Percentiles rank a stretch among this genome's conserved stretches.
These are phyloP conservation scores for Aplochiton taeniatus DNA, from an alignment of 2,797 vertebrate species.

Conservation along the genomic window DNA sequence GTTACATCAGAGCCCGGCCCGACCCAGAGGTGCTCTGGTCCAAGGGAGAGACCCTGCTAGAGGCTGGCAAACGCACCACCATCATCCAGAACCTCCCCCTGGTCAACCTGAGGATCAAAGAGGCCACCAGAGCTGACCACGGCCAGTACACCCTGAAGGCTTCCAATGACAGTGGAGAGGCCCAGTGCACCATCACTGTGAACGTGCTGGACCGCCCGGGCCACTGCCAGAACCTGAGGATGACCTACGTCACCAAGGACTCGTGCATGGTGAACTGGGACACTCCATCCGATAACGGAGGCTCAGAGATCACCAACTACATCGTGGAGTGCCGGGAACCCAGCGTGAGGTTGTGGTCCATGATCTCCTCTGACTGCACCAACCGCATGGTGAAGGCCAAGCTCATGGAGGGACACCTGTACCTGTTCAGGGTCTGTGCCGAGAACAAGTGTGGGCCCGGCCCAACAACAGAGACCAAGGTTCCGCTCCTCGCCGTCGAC, in stretches of 20 bases:
- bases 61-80: conserved; percentile 83
- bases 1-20: conserved; percentile 92
- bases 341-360: conserved; percentile 90
- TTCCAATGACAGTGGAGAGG: conserved; percentile 93
- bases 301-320: conserved; percentile 98
- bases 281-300: conserved; percentile 92
- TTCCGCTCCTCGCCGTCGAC: conserved; percentile 89
- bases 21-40: conserved; percentile 94
- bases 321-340: conserved; percentile 97
- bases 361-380: conserved; percentile 91
- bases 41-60: conserved; percentile 83
- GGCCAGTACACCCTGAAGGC: conserved; percentile 92
- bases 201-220: conserved; percentile 97
- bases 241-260: conserved; percentile 87
- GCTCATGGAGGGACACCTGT: conserved; percentile 91
- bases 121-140: conserved; percentile 90
- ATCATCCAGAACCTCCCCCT: conserved; percentile 86
- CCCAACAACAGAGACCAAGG: conserved; percentile 89
- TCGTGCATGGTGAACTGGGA: conserved; percentile 96
- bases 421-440: conserved; percentile 96
- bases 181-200: conserved; percentile 87
- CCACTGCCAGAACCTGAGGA: conserved; percentile 90
- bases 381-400: conserved; percentile 92
- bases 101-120: conserved; percentile 88
- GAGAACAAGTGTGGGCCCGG: conserved; percentile 96